Percentiles rank a stretch among this genome's conserved stretches.
These are phyloP conservation scores for Unio pictorum DNA, from an alignment of 2,888 invertebrate species.

Conservation along the genomic window DNA sequence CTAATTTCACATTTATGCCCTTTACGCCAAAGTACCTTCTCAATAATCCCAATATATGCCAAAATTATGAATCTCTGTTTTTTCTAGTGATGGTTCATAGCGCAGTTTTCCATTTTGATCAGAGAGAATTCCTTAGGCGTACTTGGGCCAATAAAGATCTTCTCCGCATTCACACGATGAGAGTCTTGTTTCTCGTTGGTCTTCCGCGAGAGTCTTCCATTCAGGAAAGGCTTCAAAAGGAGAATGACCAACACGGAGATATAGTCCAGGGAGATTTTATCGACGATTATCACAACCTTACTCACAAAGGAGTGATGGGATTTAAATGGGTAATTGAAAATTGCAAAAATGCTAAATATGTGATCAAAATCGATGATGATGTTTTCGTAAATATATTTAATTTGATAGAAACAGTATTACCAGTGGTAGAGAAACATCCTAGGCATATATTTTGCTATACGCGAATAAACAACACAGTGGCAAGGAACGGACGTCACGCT, in stretches of 20 bases:
- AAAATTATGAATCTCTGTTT: too few species aligned
- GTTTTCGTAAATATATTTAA: slow-evolving; percentile 48
- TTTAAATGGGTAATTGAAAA: slow-evolving; percentile 46
- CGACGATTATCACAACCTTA: slow-evolving; percentile 51
- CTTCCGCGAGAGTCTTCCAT: slow-evolving; percentile 14
- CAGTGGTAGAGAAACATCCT: neutral
- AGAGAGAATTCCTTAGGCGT: slow-evolving; percentile 39
- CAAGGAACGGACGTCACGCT: neutral
- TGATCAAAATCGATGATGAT: slow-evolving; percentile 54
- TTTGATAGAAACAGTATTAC: slow-evolving; percentile 30
- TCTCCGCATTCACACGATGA: slow-evolving; percentile 17
- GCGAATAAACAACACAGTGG: neutral
- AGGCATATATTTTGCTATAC: neutral
- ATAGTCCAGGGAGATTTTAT: slow-evolving; percentile 50
- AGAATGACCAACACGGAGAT: slow-evolving; percentile 39
- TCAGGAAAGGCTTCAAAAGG: slow-evolving; percentile 38
- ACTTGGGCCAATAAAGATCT: slow-evolving; percentile 43
- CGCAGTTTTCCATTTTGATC: slow-evolving; percentile 34
- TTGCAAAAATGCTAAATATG: slow-evolving; percentile 39
- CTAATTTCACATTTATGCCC: too few species aligned
- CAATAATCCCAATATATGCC: too few species aligned
- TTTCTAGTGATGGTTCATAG: slow-evolving; percentile 47
- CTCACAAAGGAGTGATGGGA: slow-evolving; percentile 47
- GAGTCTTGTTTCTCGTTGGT: slow-evolving; percentile 47
- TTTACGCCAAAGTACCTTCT: too few species aligned